Evolutionary conservation across 92 coral and sea anemone species (phyloP), one percentile per base, ranked within the genome.

Genomic region (Actinostola sp.): DNA sequence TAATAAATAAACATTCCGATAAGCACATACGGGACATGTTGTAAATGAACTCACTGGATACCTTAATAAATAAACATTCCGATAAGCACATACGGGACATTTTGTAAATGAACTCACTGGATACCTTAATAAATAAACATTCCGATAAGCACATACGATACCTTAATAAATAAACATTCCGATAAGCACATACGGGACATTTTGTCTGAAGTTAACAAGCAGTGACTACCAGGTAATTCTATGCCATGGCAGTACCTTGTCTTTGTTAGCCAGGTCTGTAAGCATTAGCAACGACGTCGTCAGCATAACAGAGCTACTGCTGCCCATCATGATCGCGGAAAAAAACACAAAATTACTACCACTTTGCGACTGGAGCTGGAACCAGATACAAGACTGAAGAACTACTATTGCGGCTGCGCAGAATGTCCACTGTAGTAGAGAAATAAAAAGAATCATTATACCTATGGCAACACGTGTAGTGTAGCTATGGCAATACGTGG

Each of bases 231-330:
- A 13, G 54, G 5, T 13, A 13, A 48, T 48, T 4, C 19, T 48
- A 3, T 13, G 28, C 33, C 29, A 16, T 17, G 11, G 70, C 14
- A 57, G 66, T 4, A 85, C 90, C 89, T 82, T 89, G 42, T 89
- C 91, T 49, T 72, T 76, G 49, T 83, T 89, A 26, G 82, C 84
- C 77, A 89, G 70, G 63, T 86, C 91, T 45, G 91, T 84, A 16
- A 79, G 71, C 91, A 89, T 77, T 29, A 82, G 55, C 61, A 89
- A 54, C 51, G 87, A 83, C 41, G 91, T 89, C 65, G 77, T 88
- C 60, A 89, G 63, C 88, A 89, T 80, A 31, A 86, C 72, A 15
- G 96, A 89, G 68, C 85, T 82, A 70, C 96, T 82, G 59, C 84
- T 57, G 68, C 96, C 91, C 67, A 80, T 61, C 51, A 86, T 26